These are phyloP conservation scores for Euglossa dilemma DNA, from an alignment of 1,140 invertebrate species.

Conservation along the genomic window DNA sequence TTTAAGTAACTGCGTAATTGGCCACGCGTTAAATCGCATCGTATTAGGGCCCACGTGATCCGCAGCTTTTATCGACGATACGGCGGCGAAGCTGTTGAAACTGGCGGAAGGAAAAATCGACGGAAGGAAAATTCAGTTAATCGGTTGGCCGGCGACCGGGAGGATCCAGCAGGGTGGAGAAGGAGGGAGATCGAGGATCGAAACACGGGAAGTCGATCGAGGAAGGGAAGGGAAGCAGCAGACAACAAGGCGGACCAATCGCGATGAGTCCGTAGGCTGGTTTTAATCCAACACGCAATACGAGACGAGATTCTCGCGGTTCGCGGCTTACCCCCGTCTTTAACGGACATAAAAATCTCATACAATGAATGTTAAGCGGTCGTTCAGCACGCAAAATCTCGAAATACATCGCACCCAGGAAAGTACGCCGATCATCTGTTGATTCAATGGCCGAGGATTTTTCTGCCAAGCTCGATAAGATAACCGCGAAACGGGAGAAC, in stretches of 20 bases:
- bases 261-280: not conserved
- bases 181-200: not conserved
- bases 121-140: slow-evolving; percentile 9
- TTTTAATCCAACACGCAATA: slow-evolving; percentile 32
- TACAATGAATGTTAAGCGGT: not conserved
- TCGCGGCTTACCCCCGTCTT: not conserved
- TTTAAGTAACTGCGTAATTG: slow-evolving; percentile 25
- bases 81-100: not conserved
- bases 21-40: slow-evolving; percentile 25
- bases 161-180: not conserved
- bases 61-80: not conserved
- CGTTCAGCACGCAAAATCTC: not conserved
- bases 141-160: not conserved
- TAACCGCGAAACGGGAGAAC: not conserved
- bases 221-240: not conserved
- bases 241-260: not conserved
- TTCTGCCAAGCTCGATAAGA: not conserved
- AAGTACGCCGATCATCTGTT: not conserved
- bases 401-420: not conserved
- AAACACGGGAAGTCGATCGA: not conserved
- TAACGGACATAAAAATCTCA: too few species aligned
- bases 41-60: slow-evolving; percentile 10
- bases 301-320: slow-evolving; percentile 1
- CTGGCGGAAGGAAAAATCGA: not conserved
- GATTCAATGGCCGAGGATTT: not conserved